Base-by-base conservation (phyloP, 1,140 invertebrate genomes). In the Eriocheir sinensis region DNA sequence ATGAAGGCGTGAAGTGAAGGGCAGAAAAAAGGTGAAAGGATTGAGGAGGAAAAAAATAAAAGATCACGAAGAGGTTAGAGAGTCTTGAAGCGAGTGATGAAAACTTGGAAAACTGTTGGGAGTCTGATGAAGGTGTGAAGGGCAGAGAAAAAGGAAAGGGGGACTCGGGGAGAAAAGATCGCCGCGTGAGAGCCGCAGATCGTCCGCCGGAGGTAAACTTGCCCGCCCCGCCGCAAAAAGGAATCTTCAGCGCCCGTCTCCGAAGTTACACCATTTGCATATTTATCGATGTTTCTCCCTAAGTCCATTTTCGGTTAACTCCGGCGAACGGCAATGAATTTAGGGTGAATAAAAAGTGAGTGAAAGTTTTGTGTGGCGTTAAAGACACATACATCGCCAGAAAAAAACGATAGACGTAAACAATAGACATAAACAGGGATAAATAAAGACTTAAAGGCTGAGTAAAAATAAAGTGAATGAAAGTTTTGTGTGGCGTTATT, bases 191-290 rank as follows among this genome's bases (percentile, higher is more conserved):
- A n/a, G 21, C 60, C 60, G 21, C 60, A 72, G 60, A 72, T 72
- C 60, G n/a, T n/a, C 60, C 60, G 60, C 21, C 21, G 21, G n/a
- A 21, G 60, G 60, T 72, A 72, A 72, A 72, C 12, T 72, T 72
- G 60, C n/a, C 60, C n/a, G 27, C n/a, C 60, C n/a, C n/a, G 60
- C n/a, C n/a, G 60, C 60, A 72, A 72, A 72, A 72, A 21, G 60
- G 60, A n/a, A n/a, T 72, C 27, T 72, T 72, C 60, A 72, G n/a
- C 60, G 60, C 60, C 60, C 60, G 60, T 72, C 60, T 72, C 60
- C 1, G 17, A 72, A 72, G 60, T 72, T 72, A 21, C 21, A n/a
- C 60, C 60, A 72, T 72, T 72, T 72, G 60, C 60, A 72, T 72
- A 72, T 72, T 72, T 72, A 72, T 72, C 60, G 60, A 72, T 72